Percentiles rank a stretch among this genome's conserved stretches.
These are phyloP conservation scores for Pollachius pollachius DNA, from an alignment of 2,113 vertebrate genomes.

Conservation along the genomic window DNA sequence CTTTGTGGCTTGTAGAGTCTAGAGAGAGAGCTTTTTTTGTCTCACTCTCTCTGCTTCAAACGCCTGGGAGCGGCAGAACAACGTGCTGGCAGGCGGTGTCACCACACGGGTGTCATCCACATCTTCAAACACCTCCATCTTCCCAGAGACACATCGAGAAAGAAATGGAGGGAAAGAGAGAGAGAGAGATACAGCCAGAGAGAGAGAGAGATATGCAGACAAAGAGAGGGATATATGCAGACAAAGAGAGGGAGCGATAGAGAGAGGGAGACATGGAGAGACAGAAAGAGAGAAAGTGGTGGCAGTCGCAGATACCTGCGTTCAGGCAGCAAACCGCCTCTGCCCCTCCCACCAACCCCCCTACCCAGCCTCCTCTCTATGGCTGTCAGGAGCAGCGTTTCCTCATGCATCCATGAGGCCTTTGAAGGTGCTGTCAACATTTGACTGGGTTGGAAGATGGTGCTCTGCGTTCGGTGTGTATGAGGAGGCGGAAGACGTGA, in stretches of 20 bases:
- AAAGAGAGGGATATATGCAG: too few species aligned
- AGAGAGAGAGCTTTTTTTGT: slow-evolving; percentile 8
- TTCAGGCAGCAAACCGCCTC: too few species aligned
- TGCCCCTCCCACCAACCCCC: too few species aligned
- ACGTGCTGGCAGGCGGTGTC: slow-evolving; percentile 34
- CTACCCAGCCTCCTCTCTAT: not conserved
- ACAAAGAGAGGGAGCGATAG: not conserved
- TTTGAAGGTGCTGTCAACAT: not conserved
- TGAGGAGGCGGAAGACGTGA: not conserved
- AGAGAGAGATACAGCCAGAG: not conserved
- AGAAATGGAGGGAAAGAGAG: slow-evolving; percentile 10
- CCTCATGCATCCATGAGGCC: not conserved
- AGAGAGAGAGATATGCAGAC: too few species aligned
- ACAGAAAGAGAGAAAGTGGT: not conserved
- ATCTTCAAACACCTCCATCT: slow-evolving; percentile 69
- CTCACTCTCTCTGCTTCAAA: slow-evolving; percentile 42
- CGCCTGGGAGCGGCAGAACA: slow-evolving; percentile 24
- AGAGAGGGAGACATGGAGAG: too few species aligned
- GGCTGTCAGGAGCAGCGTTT: not conserved
- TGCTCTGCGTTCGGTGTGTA: not conserved
- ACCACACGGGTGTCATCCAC: slow-evolving; percentile 45
- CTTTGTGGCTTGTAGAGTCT: not conserved
- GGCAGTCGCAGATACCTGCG: not conserved
- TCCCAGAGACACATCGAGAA: slow-evolving; percentile 62
- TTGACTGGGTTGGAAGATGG: not conserved